phyloP scores from a whole-genome alignment of 2,797 vertebrate genomes.

The Crotalus adamanteus region DNA sequence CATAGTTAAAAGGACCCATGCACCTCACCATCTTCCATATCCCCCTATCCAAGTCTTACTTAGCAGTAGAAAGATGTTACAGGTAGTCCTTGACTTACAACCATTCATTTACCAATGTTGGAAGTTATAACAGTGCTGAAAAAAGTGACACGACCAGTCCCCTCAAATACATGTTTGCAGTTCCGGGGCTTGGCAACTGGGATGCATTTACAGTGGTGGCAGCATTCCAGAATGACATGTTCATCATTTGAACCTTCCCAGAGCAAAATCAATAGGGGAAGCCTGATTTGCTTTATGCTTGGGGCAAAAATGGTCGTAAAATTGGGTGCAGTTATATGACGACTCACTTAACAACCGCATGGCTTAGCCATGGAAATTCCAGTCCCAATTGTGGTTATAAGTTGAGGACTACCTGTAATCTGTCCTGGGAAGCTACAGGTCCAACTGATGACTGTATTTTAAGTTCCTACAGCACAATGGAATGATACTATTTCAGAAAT shows the following conservation, averaged over 20 bases:
- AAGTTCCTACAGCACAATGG: background rate
- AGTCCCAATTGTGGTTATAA: background rate
- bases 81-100: background rate
- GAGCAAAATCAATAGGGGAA: background rate
- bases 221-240: background rate
- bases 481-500: background rate
- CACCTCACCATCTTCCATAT: background rate
- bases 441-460: background rate
- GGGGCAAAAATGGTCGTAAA: background rate
- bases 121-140: background rate
- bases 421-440: background rate
- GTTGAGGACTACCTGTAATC: background rate
- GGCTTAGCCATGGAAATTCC: background rate
- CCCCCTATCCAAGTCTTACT: background rate
- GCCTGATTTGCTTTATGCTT: background rate
- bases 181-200: background rate
- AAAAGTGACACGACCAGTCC: background rate
- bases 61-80: background rate
- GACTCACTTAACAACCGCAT: background rate
- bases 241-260: background rate
- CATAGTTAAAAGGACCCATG: background rate
- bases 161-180: rapidly evolving
- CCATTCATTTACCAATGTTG: background rate
- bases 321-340: background rate
- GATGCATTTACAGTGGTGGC: background rate